Percentiles rank a stretch among this genome's conserved stretches.
These are phyloP conservation scores for Lymantria dispar DNA, from an alignment of 2,888 invertebrate species.

Conservation along the genomic window DNA sequence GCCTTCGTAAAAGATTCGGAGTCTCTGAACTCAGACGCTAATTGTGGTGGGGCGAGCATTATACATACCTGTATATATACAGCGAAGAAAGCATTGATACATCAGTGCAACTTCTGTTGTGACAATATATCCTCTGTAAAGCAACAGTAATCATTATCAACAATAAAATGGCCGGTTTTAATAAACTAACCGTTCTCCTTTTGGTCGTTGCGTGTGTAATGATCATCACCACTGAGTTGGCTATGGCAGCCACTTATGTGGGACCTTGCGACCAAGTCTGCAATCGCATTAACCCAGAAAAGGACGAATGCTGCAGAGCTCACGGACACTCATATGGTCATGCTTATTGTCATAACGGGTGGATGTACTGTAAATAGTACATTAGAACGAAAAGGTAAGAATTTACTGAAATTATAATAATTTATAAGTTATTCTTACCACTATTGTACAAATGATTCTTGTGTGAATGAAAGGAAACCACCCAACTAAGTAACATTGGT, in stretches of 20 bases:
- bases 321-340: slow-evolving; percentile 5
- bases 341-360: not conserved
- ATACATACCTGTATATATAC: not conserved
- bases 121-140: not conserved
- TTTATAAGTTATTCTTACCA: no score
- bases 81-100: no score
- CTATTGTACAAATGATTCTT: no score
- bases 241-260: slow-evolving; percentile 2
- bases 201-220: slow-evolving; percentile 2
- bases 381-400: not conserved
- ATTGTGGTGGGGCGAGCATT: no score
- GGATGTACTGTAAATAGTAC: slow-evolving; percentile 2
- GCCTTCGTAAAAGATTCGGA: no score
- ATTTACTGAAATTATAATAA: no score
- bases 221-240: not conserved
- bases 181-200: slow-evolving; percentile 3
- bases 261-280: slow-evolving; percentile 20
- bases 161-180: slow-evolving; percentile 2
- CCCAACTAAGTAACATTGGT: no score
- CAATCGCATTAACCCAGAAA: slow-evolving; percentile 11
- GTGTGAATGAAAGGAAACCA: no score
- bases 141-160: not conserved
- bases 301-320: slow-evolving; percentile 18
- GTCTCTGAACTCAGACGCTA: no score
- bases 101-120: no score